These are phyloP conservation scores for Bufotes viridis DNA, from an alignment of 2,797 vertebrate species.

Conservation along the genomic window DNA sequence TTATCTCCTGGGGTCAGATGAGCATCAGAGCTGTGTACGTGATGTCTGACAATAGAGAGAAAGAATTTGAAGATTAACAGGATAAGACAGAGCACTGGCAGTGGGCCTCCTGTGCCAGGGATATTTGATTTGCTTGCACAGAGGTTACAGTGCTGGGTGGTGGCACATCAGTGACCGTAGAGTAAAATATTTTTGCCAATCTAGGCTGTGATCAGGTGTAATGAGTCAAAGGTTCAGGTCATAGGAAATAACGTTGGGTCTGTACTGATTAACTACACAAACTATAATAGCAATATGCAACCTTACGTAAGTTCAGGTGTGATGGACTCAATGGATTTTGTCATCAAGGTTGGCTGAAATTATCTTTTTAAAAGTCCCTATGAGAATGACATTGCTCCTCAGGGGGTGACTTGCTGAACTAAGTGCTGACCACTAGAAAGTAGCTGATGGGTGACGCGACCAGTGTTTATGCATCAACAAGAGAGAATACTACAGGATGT, in stretches of 20 bases:
- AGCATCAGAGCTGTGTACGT: conserved; percentile 36
- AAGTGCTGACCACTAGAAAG: neutral
- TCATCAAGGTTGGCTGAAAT: neutral
- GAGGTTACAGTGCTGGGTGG: conserved; percentile 3
- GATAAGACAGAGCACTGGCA: conserved; percentile 38
- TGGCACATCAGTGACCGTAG: neutral
- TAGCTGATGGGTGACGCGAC: neutral
- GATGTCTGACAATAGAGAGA: conserved; percentile 47
- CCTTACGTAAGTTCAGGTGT: no score
- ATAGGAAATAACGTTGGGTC: no score
- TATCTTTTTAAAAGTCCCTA: neutral
- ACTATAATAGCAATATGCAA: no score
- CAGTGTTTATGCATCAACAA: conserved; percentile 45
- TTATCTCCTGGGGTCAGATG: conserved; percentile 49
- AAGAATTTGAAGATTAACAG: conserved; percentile 53
- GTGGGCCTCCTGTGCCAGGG: neutral
- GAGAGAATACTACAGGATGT: conserved; percentile 45
- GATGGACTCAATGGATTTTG: neutral
- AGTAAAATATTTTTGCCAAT: neutral
- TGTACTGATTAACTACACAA: no score
- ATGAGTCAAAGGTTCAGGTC: neutral
- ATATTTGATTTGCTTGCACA: neutral
- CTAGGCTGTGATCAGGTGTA: neutral
- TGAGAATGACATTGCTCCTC: neutral
- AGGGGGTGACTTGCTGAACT: neutral